Evolutionary conservation across 1,140 invertebrate species (phyloP).

Genomic region (Drosophila pachea): DNA sequence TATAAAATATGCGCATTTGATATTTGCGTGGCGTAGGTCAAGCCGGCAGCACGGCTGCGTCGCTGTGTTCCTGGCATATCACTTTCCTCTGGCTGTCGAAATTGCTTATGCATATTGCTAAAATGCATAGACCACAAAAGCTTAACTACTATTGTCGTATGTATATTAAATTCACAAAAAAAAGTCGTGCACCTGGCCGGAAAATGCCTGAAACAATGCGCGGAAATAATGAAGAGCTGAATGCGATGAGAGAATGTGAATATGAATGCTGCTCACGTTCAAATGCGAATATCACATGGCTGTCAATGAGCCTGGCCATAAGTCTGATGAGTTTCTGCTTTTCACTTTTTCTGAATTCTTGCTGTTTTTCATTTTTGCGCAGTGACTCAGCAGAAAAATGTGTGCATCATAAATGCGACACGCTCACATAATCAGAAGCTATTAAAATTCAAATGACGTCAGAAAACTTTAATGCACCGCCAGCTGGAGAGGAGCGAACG

Average conservation of each 20-base stretch:
- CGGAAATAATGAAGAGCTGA: conserved; percentile 11
- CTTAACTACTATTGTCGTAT: conserved; percentile 23
- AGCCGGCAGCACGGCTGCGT: conserved; percentile 33
- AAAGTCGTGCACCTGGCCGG: neutral
- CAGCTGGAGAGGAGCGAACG: too few species aligned
- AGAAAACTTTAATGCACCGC: conserved; percentile 5
- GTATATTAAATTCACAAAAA: conserved; percentile 16
- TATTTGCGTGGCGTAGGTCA: conserved; percentile 70
- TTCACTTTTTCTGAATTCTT: conserved; percentile 2
- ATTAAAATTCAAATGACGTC: conserved; percentile 16
- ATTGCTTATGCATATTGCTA: conserved; percentile 8
- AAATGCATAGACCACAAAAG: conserved; percentile 7
- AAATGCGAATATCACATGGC: conserved; percentile 20
- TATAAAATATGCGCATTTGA: conserved; percentile 61
- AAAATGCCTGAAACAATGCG: conserved; percentile 23
- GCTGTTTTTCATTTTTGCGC: conserved; percentile 1
- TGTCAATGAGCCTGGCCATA: conserved; percentile 39
- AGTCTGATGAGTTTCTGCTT: conserved; percentile 35
- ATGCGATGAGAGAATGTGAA: conserved; percentile 6
- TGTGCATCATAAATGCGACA: conserved; percentile 26
- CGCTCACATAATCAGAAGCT: neutral
- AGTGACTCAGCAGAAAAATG: conserved; percentile 29
- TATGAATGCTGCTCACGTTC: conserved; percentile 39
- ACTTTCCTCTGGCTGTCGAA: conserved; percentile 6
- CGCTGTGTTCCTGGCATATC: neutral